Base-by-base conservation (phyloP, 2,888 invertebrate species). In the Napeogenes sylphis region DNA sequence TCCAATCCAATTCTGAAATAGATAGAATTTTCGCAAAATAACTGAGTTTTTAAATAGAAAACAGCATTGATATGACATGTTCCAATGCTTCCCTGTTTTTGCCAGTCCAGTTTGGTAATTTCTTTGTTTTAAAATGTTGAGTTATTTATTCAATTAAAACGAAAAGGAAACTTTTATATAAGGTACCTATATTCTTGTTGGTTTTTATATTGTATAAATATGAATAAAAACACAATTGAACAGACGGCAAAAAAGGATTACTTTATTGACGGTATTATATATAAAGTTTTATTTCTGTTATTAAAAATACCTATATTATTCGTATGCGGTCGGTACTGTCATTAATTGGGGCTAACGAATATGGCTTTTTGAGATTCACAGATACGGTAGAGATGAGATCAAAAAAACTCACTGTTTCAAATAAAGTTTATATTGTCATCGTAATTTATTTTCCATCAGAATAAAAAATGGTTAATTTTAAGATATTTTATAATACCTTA, bases 301-400 rank as follows among this genome's bases (percentile, higher is more conserved):
- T 46, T 4, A 8, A 45, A 32, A 35, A 45, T 42, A 46, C 6
- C 12, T 54, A 38, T 45, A 51, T 45, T 6, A 3, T 45, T 59
- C n/a, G n/a, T 5, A 42, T 56, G 45, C 51, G 21, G 55, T 47
- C 63, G 61, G 51, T 61, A 61, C 33, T 8, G 12, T 54, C 45
- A 46, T 33, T 61, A 59, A 61, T 63, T 63, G 56, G 56, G 55
- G 14, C 21, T 56, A 45, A 61, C 58, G 58, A 66, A 66, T 58
- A 63, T 66, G 58, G 61, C 21, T 61, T 63, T 66, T 66, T 63
- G 63, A 63, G 61, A 63, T 66, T 63, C 55, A 47, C 59, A 56
- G 6, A 5, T 59, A 59, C 59, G 38, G n/a, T 56, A 51, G 55
- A 66, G 59, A 56, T 58, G 61, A 59, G 61, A 42, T 54, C n/a